Evolutionary conservation across 2,113 vertebrate species (phyloP).

Genomic region (Oncorhynchus mykiss): DNA sequence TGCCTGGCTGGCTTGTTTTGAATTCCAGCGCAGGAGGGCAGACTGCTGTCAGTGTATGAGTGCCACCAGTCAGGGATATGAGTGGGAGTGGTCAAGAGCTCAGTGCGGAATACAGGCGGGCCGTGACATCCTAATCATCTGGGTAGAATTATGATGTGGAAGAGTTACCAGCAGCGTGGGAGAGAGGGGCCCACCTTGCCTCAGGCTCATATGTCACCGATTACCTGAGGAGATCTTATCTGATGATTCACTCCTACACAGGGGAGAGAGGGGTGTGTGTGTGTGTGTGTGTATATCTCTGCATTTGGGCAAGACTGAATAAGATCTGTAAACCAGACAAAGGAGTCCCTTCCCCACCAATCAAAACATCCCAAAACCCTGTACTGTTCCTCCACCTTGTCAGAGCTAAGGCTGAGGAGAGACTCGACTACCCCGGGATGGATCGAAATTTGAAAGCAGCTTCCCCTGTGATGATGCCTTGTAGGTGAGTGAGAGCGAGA

Average conservation of each 20-base stretch:
- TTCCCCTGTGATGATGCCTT: neutral
- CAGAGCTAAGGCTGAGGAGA: neutral
- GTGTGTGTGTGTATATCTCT: neutral
- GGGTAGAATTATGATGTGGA: slow-evolving; percentile 1
- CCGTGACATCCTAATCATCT: neutral
- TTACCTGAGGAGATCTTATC: slow-evolving; percentile 12
- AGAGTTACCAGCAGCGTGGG: neutral
- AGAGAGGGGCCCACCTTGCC: neutral
- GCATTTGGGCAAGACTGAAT: neutral
- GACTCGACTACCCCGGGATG: neutral
- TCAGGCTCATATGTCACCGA: slow-evolving; percentile 18
- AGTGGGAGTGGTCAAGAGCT: too few species aligned
- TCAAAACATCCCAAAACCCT: neutral
- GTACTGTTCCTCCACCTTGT: neutral
- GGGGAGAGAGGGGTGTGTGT: neutral
- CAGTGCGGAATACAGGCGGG: neutral
- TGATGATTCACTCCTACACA: slow-evolving; percentile 20
- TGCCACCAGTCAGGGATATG: neutral
- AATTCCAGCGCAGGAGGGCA: neutral
- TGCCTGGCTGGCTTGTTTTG: neutral
- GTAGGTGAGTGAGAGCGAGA: slow-evolving; percentile 1
- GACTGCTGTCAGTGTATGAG: neutral
- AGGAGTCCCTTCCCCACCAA: neutral
- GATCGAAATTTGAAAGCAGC: neutral
- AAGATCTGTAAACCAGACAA: neutral